phyloP scores from a whole-genome alignment of 2,113 vertebrate species.

The Zosterops lateralis region DNA sequence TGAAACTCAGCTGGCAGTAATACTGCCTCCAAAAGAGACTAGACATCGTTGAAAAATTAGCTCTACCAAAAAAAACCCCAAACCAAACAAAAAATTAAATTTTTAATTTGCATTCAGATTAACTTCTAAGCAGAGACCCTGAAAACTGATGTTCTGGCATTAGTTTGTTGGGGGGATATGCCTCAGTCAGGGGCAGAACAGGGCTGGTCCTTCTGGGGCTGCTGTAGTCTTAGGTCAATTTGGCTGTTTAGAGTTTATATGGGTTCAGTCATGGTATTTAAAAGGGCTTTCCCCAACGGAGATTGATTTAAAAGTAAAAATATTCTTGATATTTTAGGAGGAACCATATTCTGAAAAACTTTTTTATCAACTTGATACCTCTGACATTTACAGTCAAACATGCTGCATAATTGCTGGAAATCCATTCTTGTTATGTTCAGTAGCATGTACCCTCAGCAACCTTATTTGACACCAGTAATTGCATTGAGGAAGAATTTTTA shows the following conservation, averaged over 20 bases:
- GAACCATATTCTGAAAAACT: neutral
- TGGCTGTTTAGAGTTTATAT: neutral
- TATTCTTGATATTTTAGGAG: neutral
- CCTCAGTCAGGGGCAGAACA: neutral
- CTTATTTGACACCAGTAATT: neutral
- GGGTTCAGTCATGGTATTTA: neutral
- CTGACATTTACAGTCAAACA: neutral
- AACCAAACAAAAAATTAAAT: neutral
- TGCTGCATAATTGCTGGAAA: neutral
- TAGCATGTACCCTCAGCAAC: neutral
- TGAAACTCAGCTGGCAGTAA: neutral
- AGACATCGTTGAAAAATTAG: neutral
- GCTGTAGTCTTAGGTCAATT: neutral
- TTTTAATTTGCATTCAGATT: neutral
- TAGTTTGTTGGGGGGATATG: accelerated
- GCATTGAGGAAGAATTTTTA: neutral
- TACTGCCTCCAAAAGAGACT: neutral
- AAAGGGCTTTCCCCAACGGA: neutral
- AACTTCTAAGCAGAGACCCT: neutral
- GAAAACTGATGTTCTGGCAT: neutral
- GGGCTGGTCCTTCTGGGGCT: neutral
- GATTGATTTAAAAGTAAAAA: neutral
- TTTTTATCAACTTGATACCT: neutral
- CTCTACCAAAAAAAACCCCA: neutral
- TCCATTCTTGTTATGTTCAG: neutral